Base-by-base conservation (phyloP, 2,113 vertebrate genomes). In the Puma concolor region DNA sequence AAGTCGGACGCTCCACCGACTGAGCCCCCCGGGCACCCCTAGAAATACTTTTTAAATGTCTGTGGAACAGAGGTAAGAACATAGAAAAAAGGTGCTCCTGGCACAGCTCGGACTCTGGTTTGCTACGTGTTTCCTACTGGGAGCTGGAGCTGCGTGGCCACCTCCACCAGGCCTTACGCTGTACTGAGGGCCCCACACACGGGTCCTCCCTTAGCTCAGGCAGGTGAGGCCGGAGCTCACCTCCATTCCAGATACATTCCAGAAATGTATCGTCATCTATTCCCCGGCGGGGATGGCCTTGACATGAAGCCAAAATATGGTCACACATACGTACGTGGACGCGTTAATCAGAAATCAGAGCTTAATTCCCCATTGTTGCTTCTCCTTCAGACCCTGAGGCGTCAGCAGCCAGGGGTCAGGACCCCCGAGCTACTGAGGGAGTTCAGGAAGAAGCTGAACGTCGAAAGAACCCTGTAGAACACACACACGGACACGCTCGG, bases 321-420 rank as follows among this genome's bases (percentile, higher is more conserved):
- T n/a, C 71, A 67, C 7, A 82, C 31, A 71, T 38, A 41, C 9
- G 60, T 44, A 67, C 33, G 14, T 9, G 27, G 36, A 88, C 23
- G 15, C 12, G 11, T 54, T 16, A n/a, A 23, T 31, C 1, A 3
- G 27, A 4, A 29, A 29, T n/a, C 1, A 4, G 27, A 2, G 86
- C 33, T 95, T 29, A 79, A 92, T 50, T 52, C 27, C 17, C 60
- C 2, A 2, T 38, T 14, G n/a, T 31, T 48, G n/a, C 33, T 52
- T 12, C 29, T 50, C 33, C 60, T 67, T 44, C 21, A 84, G 36
- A 60, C 6, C 4, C 41, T 33, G 1, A 7, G n/a, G 14, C 38
- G 54, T 80, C 41, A 27, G 33, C 44, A 38, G 17, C 19, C 71
- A 86, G 25, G 38, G 38, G 17, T 15, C 71, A 86, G 25, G 38